phyloP scores from a whole-genome alignment of 1,140 invertebrate species.

The Diabrotica undecimpunctata region DNA sequence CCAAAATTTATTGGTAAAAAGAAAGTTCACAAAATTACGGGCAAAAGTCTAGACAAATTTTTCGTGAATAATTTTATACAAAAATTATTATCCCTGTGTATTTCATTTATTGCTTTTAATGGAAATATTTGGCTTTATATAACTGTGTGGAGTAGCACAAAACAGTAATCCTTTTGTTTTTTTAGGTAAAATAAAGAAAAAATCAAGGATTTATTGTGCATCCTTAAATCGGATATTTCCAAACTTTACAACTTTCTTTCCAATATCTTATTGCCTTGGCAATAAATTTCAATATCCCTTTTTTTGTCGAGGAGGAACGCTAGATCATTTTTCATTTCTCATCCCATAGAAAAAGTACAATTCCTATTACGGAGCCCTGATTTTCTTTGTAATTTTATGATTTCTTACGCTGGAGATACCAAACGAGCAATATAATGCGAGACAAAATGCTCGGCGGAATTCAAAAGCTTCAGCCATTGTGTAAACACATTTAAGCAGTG shows the following conservation, averaged over 20 bases:
- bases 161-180: too few species aligned
- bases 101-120: too few species aligned
- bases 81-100: too few species aligned
- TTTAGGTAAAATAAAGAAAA: not conserved
- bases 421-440: not conserved
- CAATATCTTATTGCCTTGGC: not conserved
- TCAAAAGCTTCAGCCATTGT: constrained; percentile 6
- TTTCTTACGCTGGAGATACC: not conserved
- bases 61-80: too few species aligned
- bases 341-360: constrained; percentile 3
- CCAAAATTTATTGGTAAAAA: too few species aligned
- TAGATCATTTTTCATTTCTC: constrained; percentile 1
- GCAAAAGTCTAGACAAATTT: too few species aligned
- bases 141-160: too few species aligned
- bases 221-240: not conserved
- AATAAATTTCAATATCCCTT: not conserved
- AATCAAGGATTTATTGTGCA: not conserved
- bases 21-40: too few species aligned
- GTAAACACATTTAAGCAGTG: constrained; percentile 11
- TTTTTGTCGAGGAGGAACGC: not conserved
- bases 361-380: not conserved
- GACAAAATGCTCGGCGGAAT: not conserved
- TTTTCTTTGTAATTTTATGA: not conserved
- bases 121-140: too few species aligned
- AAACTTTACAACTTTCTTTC: not conserved